Evolutionary conservation across 2,888 invertebrate species (phyloP), one percentile per base, ranked within the genome.

Genomic region (Tholera decimalis): DNA sequence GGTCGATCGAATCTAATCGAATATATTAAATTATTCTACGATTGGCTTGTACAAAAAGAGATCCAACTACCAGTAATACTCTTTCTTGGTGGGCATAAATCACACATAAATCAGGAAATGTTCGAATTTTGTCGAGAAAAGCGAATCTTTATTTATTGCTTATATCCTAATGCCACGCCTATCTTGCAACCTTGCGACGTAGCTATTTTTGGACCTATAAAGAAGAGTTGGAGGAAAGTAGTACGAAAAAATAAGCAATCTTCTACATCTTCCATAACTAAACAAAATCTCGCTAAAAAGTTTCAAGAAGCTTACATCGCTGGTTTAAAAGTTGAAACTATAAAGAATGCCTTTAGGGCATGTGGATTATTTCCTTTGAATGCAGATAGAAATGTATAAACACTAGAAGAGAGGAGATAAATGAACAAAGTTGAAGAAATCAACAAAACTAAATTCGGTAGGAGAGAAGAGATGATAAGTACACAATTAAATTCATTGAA

Each of bases 41-140:
- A 47, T 49, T 66, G 68, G 62, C 54, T 62, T n/a, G 47, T 41
- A 28, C 35, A 68, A 20, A 62, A 59, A 43, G 24, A 62, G 6
- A 65, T 64, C 24, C 37, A 58, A 58, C 15, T 64, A 26, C 63
- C 61, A 3, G 71, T 66, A 11, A 18, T 71, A 37, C 43, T 71
- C 15, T 62, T 71, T 57, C 50, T 71, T 28, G 71, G 66, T 56
- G 66, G 71, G 3, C 71, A 66, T 41, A 62, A 61, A 44, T 51
- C 51, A 11, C 58, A 71, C 15, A 65, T 71, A 51, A 71, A 65
- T 30, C 39, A 41, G 20, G 58, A 58, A 18, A 28, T 71, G 62
- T 53, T 53, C 18, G 54, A 54, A 18, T 65, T 62, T 57, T 71
- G 71, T 50, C 39, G 22, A 20, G 59, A 71, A 57, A 55, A 65